Evolutionary conservation across 1,140 invertebrate species (phyloP), one percentile per base, ranked within the genome.

Genomic region (Calosoma granatense): DNA sequence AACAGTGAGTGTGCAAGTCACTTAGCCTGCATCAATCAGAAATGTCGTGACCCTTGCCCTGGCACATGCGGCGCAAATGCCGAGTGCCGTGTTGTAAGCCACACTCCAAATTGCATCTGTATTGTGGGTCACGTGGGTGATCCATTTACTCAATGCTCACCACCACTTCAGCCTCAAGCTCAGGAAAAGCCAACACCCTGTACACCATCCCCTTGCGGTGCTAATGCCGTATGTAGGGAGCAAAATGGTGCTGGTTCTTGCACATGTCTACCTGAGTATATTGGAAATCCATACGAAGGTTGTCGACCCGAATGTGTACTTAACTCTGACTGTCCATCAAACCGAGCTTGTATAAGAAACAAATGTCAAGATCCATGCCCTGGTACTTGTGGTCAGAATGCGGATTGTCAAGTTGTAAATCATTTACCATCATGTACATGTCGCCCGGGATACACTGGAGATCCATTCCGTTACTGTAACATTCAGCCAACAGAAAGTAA

Each of bases 221-320:
- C 81, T 2, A 89, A 90, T 70, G 86, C 86, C 17, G 63, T 82
- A 17, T 90, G 87, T 64, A 76, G 78, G 64, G 83, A 85, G 68
- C 76, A 78, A 58, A 78, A 81, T 60, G 78, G 80, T 23, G 79
- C 81, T 20, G 84, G 81, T 15, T 76, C 82, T 23, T 91, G 88
- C 67, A 75, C 79, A 51, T 90, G 88, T 69, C 68, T 83, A 12
- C 72, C 79, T 1, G 81, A 84, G 22, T 88, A 87, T 64, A 79
- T 82, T 61, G 88, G 88, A 41, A 87, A 90, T 74, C 87, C 87
- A 2, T 88, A 85, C 65, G 79, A 85, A 65, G 82, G 83, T 15
- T 88, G 86, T 67, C 73, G 82, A 64, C 82, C 82, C 2, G 83
- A 84, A 67, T 85, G 83, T 63, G 66, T 81, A 2, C 66, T 81